Evolutionary conservation across 2,888 invertebrate species (phyloP).

Genomic region (Agrochola macilenta): DNA sequence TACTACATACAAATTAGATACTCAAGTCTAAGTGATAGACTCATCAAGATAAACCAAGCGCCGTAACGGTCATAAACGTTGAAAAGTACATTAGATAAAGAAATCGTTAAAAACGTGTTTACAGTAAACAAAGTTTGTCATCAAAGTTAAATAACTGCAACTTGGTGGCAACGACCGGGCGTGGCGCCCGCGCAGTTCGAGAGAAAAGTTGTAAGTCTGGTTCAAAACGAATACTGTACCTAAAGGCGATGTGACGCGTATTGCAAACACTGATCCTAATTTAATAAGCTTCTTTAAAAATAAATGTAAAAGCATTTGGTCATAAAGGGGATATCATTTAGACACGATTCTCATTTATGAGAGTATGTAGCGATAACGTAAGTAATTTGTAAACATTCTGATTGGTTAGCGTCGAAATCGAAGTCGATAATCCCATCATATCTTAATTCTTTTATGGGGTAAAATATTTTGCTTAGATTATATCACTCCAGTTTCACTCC

Average conservation of each 20-base stretch:
- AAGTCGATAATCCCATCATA: neutral
- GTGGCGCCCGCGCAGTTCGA: conserved; percentile 73
- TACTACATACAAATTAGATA: neutral
- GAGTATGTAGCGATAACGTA: neutral
- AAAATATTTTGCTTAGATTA: neutral
- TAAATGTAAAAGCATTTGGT: conserved; percentile 34
- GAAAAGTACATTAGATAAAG: conserved; percentile 72
- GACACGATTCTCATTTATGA: conserved; percentile 3
- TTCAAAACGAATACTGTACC: conserved; percentile 83
- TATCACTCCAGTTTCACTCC: neutral
- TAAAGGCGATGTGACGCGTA: conserved; percentile 62
- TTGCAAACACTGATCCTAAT: conserved; percentile 60
- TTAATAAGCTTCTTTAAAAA: neutral
- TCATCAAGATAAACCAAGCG: conserved; percentile 50
- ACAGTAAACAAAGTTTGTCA: conserved; percentile 83
- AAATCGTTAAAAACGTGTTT: conserved; percentile 82
- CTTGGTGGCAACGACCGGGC: conserved; percentile 87
- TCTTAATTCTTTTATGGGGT: neutral
- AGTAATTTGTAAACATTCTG: conserved; percentile 5
- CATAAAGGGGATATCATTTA: conserved; percentile 22
- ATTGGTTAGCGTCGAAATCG: neutral
- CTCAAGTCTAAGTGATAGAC: conserved; percentile 33
- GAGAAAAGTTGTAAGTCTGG: conserved; percentile 84
- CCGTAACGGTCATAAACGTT: conserved; percentile 42
- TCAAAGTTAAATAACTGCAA: conserved; percentile 88